Percentiles rank a stretch among this genome's conserved stretches.
Evolutionary conservation across 2,113 vertebrate species (phyloP).

Genomic region (western clawed frog (Xenopus tropicalis)): UCB_Xtro_10.0 CM004445.2:57790501-57791000

Average conservation of each 20-base stretch:
- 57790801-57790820: conserved; percentile 38
- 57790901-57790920: conserved; percentile 35
- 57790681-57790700: background rate
- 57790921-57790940: conserved; percentile 26
- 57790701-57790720: background rate
- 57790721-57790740: background rate
- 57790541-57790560: no score
- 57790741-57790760: background rate
- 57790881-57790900: conserved; percentile 39
- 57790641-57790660: no score
- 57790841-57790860: conserved; percentile 43
- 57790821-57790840: conserved; percentile 36
- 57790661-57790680: no score
- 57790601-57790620: background rate
- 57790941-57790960: conserved; percentile 28
- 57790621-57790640: background rate
- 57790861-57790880: conserved; percentile 39
- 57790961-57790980: conserved; percentile 13
- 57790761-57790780: conserved; percentile 7
- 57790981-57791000: conserved; percentile 17
- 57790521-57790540: no score
- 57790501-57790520: no score
- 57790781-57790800: conserved; percentile 24
- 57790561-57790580: no score
- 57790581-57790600: background rate